Percentiles rank a stretch among this genome's conserved stretches.
Conservation (phyloP, 2,113 vertebrate species). For the Sinocyclocheilus anshuiensis region DNA sequence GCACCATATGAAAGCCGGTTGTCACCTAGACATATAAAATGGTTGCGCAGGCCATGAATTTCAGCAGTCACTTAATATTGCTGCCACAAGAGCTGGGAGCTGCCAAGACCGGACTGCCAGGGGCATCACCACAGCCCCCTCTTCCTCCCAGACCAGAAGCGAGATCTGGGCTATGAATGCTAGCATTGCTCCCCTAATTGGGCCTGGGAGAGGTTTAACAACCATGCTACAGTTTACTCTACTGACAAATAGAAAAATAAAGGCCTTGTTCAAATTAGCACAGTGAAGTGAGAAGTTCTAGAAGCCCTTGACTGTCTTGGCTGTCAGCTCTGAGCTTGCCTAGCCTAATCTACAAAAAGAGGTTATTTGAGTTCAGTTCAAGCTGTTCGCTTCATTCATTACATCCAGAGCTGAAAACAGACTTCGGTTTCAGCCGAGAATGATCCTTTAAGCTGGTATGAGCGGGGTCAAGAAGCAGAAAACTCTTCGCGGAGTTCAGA, state of each 20-base stretch:
- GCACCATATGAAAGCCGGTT: slow-evolving; percentile 76
- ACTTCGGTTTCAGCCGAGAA: slow-evolving; percentile 39
- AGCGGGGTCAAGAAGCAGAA: slow-evolving; percentile 31
- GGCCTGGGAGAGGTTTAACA: slow-evolving; percentile 90
- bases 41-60: slow-evolving; percentile 50
- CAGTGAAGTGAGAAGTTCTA: slow-evolving; percentile 62
- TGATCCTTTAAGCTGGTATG: slow-evolving; percentile 31
- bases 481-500: neutral
- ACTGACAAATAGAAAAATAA: slow-evolving; percentile 92
- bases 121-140: slow-evolving; percentile 47
- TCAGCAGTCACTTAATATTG: slow-evolving; percentile 60
- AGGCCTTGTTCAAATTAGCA: slow-evolving; percentile 93
- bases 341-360: slow-evolving; percentile 47
- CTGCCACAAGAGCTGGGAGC: slow-evolving; percentile 73
- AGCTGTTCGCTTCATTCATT: slow-evolving; percentile 8
- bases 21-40: slow-evolving; percentile 82
- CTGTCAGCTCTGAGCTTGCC: slow-evolving; percentile 26
- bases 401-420: slow-evolving; percentile 26
- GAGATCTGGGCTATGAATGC: slow-evolving; percentile 87
- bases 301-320: slow-evolving; percentile 50
- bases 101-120: slow-evolving; percentile 84
- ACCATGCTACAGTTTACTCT: slow-evolving; percentile 87
- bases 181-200: slow-evolving; percentile 90
- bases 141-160: slow-evolving; percentile 66
- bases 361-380: slow-evolving; percentile 61